phyloP scores from a whole-genome alignment of 2,888 invertebrate species.

The Epistrophe eligans region DNA sequence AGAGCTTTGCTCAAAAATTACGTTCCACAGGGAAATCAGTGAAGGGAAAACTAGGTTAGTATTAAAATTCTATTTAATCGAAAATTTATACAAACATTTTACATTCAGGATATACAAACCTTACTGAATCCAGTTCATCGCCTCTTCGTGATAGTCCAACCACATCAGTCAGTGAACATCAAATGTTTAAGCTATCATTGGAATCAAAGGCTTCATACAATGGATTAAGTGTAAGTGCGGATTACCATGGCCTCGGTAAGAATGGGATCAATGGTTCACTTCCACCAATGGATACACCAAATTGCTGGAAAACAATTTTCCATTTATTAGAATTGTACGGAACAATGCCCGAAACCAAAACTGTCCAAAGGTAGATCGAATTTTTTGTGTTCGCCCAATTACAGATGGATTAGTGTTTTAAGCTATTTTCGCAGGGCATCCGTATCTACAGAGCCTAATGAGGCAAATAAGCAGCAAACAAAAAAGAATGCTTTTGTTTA shows the following conservation, averaged over 20 bases:
- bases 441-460: slow-evolving; percentile 88
- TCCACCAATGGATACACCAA: slow-evolving; percentile 85
- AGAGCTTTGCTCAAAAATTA: slow-evolving; percentile 94
- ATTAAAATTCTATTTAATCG: neutral
- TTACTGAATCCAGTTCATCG: slow-evolving; percentile 90
- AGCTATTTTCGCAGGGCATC: slow-evolving; percentile 85
- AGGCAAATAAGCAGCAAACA: slow-evolving; percentile 87
- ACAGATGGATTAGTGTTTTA: slow-evolving; percentile 73
- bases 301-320: slow-evolving; percentile 98
- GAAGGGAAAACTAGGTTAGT: slow-evolving; percentile 86
- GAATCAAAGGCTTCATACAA: slow-evolving; percentile 83
- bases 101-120: slow-evolving; percentile 89
- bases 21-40: slow-evolving; percentile 93
- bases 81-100: neutral
- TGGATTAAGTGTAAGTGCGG: slow-evolving; percentile 81
- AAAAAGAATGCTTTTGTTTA: slow-evolving; percentile 86
- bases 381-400: slow-evolving; percentile 66
- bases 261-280: slow-evolving; percentile 78
- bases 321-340: slow-evolving; percentile 96
- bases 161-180: slow-evolving; percentile 84
- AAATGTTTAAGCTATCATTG: slow-evolving; percentile 81
- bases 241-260: slow-evolving; percentile 81
- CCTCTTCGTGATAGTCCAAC: slow-evolving; percentile 87
- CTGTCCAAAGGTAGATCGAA: slow-evolving; percentile 85
- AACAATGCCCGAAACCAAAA: slow-evolving; percentile 97